These are phyloP conservation scores for Smittia aterrima DNA, from an alignment of 2,888 invertebrate genomes.

Conservation along the genomic window DNA sequence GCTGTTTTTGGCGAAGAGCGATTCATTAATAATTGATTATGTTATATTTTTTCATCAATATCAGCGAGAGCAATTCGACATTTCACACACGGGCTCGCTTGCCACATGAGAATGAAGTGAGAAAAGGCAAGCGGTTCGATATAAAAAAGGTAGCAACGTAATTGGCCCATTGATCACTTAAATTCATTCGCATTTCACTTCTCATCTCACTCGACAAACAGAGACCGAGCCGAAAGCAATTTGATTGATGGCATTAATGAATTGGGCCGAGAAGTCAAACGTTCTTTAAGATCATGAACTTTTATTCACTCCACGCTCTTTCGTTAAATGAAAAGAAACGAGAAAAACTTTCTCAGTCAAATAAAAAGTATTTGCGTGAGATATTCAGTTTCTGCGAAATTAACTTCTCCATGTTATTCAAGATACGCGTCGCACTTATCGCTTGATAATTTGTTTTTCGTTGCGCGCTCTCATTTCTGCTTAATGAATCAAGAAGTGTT, in stretches of 20 bases:
- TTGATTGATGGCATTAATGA: slow-evolving; percentile 31
- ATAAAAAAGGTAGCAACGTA: not conserved
- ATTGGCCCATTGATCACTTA: slow-evolving; percentile 14
- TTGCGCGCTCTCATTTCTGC: not conserved
- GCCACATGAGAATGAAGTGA: not conserved
- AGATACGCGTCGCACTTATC: not conserved
- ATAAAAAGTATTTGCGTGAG: too few relatives aligned
- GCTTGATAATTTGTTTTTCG: not conserved
- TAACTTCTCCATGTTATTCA: not conserved
- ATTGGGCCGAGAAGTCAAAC: not conserved
- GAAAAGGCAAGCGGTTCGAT: not conserved
- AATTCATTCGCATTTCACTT: not conserved
- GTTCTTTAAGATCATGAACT: not conserved
- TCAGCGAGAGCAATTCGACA: not conserved
- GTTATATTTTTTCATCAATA: not conserved
- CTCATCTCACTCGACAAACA: not conserved
- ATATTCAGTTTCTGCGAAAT: not conserved
- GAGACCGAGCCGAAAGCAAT: not conserved
- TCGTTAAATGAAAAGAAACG: not conserved
- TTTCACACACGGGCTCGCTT: not conserved
- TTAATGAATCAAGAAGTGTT: slow-evolving; percentile 5
- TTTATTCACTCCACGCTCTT: not conserved
- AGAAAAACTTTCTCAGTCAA: not conserved
- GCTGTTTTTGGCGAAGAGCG: not conserved
- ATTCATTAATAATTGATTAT: not conserved